Base-by-base conservation (phyloP, 2,113 vertebrate genomes). In the Poeciliopsis prolifica region DNA sequence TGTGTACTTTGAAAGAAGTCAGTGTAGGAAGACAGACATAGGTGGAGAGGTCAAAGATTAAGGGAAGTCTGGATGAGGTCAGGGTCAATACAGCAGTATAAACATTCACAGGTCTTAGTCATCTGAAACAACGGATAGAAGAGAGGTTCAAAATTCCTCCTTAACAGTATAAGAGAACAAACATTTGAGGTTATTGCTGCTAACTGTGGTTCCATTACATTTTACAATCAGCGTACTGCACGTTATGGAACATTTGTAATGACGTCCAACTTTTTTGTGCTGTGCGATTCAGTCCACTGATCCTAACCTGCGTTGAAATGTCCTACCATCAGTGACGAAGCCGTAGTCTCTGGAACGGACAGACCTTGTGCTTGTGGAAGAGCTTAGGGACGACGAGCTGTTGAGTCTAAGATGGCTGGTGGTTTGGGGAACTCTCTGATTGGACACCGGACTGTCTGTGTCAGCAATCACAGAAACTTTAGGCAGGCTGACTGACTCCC, bases 321-420 rank as follows among this genome's bases (percentile, higher is more conserved):
- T 71, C 81, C 3, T 87, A 98, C 96, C 95, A 61, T 96, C 93
- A 84, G 93, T 95, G 81, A 89, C 88, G n/a, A 96, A 96, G 89
- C 90, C 89, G 92, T 89, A 94, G 88, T 94, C 93, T 37, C 70
- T 86, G 71, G 80, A 81, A 35, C 69, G 87, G 63, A 89, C 86
- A 74, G 88, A 84, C 80, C 79, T 86, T 64, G 82, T 29, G 65
- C 48, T 88, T 72, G 92, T 91, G 84, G 92, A 81, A 81, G 92
- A 88, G 86, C 93, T 91, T 91, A 91, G 88, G 51, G 88, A 48
- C 0, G 90, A 84, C 72, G 68, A 81, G 86, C 81, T 92, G 83
- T 80, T 88, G 83, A 70, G 68, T 89, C 89, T 78, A 17, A 84
- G 72, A 61, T 78, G 79, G 48, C 67, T 78, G 72, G 37, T 65